phyloP scores from a whole-genome alignment of 1,140 invertebrate genomes.

The Neodiprion pinetum region DNA sequence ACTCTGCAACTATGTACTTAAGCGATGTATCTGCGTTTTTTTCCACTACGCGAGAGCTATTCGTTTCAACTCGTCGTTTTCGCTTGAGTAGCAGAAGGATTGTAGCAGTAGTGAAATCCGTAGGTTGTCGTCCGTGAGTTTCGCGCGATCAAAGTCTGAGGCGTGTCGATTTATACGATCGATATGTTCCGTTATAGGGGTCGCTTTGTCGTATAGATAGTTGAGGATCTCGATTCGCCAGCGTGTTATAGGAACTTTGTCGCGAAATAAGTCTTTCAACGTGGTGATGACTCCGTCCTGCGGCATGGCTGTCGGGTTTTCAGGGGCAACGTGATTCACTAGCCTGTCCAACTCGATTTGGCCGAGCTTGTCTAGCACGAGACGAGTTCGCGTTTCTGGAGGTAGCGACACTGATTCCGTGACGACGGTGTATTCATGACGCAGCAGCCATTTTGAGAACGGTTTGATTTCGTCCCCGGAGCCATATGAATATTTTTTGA shows the following conservation, averaged over 20 bases:
- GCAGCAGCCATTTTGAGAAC: background rate
- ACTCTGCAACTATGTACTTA: constrained; percentile 2
- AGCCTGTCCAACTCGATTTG: background rate
- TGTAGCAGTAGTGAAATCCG: background rate
- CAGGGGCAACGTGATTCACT: background rate
- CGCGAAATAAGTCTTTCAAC: background rate
- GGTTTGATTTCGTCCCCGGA: constrained; percentile 3
- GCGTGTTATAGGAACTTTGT: constrained; percentile 13
- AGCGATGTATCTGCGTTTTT: constrained; percentile 11
- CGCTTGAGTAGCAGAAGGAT: background rate
- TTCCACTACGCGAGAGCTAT: constrained; percentile 3
- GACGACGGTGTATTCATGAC: constrained; percentile 9
- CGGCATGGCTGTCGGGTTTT: background rate
- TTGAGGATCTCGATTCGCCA: constrained; percentile 17
- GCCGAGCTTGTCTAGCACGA: background rate
- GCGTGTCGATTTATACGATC: constrained; percentile 17
- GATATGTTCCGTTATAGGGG: background rate
- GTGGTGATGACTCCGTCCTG: background rate
- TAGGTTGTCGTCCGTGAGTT: constrained; percentile 5
- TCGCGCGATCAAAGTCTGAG: constrained; percentile 6
- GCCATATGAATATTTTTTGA: constrained; percentile 11
- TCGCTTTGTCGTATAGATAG: constrained; percentile 5
- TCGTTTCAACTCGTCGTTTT: constrained; percentile 7
- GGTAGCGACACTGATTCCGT: background rate
- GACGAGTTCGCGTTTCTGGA: background rate